Conservation (phyloP, 2,113 vertebrate species). For the Xenopus borealis region DNA sequence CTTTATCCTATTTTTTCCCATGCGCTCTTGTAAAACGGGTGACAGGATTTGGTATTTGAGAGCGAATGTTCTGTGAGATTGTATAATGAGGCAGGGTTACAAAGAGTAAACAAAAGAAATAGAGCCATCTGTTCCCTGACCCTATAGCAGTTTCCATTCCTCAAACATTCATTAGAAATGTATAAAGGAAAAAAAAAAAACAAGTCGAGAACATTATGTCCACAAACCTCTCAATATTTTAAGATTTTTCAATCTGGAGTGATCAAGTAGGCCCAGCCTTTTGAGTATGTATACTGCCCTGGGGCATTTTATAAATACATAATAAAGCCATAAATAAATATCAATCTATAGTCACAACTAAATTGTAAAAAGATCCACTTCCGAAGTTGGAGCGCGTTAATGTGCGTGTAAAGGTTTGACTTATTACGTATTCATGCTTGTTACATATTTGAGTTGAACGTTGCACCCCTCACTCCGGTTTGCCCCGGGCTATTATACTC, state of each 20-base stretch:
- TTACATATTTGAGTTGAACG: conserved; percentile 36
- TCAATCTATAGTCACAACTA: conserved; percentile 34
- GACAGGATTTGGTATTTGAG: conserved; percentile 40
- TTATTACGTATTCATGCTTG: conserved; percentile 36
- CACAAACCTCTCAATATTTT: conserved; percentile 44
- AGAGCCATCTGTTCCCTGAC: conserved; percentile 40
- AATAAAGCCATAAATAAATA: conserved; percentile 44
- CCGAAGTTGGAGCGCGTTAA: conserved; percentile 33
- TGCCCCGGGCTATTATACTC: conserved; percentile 16
- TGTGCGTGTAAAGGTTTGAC: conserved; percentile 23
- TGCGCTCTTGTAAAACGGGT: conserved; percentile 32
- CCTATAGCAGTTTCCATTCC: conserved; percentile 37
- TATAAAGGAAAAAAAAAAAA: conserved; percentile 31
- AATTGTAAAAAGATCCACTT: conserved; percentile 20
- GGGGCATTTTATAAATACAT: conserved; percentile 42
- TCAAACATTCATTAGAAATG: conserved; percentile 42
- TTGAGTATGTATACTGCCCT: conserved; percentile 27
- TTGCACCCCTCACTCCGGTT: neutral
- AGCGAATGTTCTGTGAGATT: conserved; percentile 38
- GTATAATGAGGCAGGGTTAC: conserved; percentile 44
- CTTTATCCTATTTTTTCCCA: conserved; percentile 5
- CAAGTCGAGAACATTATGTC: conserved; percentile 42
- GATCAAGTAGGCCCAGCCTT: conserved; percentile 33
- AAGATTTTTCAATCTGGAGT: conserved; percentile 40
- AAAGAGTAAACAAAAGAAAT: conserved; percentile 38